phyloP scores from a whole-genome alignment of 1,140 invertebrate genomes.

The Brachionus rubens region DNA sequence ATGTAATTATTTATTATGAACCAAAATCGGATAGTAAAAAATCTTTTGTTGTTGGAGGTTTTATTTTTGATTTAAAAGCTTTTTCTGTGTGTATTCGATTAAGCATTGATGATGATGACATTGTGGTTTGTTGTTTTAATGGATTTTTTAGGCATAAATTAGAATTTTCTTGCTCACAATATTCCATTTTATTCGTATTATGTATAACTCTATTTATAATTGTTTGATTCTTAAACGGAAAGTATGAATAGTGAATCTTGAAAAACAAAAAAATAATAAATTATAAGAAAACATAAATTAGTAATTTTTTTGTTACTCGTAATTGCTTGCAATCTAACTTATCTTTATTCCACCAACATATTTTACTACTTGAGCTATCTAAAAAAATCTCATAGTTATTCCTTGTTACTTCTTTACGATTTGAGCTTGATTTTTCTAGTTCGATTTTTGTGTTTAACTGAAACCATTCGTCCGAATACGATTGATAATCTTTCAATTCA shows the following conservation, averaged over 20 bases:
- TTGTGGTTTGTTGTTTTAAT: background rate
- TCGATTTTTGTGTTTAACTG: slow-evolving; percentile 35
- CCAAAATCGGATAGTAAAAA: background rate
- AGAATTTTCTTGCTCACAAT: background rate
- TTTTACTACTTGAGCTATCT: background rate
- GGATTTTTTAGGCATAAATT: background rate
- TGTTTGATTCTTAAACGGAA: background rate
- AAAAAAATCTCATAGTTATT: background rate
- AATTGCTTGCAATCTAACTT: background rate
- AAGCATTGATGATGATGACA: background rate
- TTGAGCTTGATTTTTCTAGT: slow-evolving; percentile 23
- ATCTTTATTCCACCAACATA: background rate
- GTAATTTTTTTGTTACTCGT: background rate
- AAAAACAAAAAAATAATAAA: no score
- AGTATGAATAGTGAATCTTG: background rate
- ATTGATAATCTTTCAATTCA: slow-evolving; percentile 34
- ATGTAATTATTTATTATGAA: slow-evolving; percentile 17
- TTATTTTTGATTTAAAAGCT: background rate
- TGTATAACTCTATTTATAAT: background rate
- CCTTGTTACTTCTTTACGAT: background rate
- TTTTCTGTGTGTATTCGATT: background rate
- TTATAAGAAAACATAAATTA: no score
- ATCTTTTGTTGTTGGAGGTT: slow-evolving; percentile 17
- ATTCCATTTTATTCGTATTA: no score
- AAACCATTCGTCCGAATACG: slow-evolving; percentile 45